Conservation (phyloP, 2,797 vertebrate species). For the Columba guinea region DNA sequence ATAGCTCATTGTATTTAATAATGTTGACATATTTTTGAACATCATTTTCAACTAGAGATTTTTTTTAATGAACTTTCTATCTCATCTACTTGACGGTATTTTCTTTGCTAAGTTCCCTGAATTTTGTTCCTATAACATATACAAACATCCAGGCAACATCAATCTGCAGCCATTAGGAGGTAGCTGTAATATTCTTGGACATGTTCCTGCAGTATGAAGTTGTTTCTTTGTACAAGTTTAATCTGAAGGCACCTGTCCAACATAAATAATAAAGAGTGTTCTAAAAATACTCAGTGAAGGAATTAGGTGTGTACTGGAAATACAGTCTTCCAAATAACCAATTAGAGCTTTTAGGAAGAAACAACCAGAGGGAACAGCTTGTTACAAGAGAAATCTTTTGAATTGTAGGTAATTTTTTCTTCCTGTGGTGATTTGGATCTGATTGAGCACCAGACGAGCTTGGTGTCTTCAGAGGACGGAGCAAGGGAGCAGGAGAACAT, state of each 20-base stretch:
- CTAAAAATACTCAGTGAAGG: conserved; percentile 84
- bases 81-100: background rate
- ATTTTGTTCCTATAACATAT: conserved; percentile 19
- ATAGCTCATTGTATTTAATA: background rate
- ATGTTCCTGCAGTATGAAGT: conserved; percentile 70
- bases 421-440: conserved; percentile 98
- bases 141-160: conserved; percentile 54
- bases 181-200: conserved; percentile 60
- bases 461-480: conserved; percentile 97
- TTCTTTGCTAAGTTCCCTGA: conserved; percentile 31
- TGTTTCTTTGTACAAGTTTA: conserved; percentile 73
- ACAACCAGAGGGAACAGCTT: conserved; percentile 49
- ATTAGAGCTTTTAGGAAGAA: conserved; percentile 62
- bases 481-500: conserved; percentile 90
- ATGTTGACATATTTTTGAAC: background rate
- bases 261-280: conserved; percentile 82
- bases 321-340: conserved; percentile 66
- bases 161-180: conserved; percentile 63
- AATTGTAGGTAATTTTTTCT: conserved; percentile 94
- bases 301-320: conserved; percentile 85
- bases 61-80: background rate
- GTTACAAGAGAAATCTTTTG: conserved; percentile 65
- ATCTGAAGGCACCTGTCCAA: conserved; percentile 84
- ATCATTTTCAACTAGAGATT: background rate
- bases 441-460: conserved; percentile 93